A percentile compares a stretch with the other conserved stretches of the same genome.
Conservation (phyloP, 2,888 invertebrate species). For the Teleogryllus oceanicus region DNA sequence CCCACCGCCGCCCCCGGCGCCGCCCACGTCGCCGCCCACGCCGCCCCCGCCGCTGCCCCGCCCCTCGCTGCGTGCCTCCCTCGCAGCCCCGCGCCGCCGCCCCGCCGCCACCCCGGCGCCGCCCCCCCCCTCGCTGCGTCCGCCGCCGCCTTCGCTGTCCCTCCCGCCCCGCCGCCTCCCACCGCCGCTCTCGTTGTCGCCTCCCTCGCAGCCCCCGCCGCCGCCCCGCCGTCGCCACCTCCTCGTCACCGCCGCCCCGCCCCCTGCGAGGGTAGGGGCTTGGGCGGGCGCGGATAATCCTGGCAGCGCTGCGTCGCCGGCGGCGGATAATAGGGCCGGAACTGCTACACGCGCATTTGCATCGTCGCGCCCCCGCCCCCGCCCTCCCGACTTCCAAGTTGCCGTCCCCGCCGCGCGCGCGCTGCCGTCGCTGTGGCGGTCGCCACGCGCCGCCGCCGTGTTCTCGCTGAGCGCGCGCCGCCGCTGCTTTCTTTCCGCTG, state of each 20-base stretch:
- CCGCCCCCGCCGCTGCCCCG: not conserved
- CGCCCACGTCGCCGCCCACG: no score
- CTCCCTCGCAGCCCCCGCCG: not conserved
- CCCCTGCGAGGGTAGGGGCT: not conserved
- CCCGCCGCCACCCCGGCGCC: not conserved
- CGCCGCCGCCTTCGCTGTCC: not conserved
- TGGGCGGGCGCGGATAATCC: not conserved
- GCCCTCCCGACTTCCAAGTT: not conserved
- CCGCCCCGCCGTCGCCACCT: not conserved
- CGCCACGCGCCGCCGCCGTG: no score
- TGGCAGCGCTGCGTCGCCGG: no score
- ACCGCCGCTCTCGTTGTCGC: not conserved
- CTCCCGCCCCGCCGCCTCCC: not conserved
- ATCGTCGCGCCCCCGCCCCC: not conserved
- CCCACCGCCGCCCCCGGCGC: no score
- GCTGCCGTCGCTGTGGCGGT: no score
- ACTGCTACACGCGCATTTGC: conserved; percentile 18
- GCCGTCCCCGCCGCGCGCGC: no score
- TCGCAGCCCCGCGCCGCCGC: not conserved
- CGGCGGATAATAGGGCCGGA: not conserved
- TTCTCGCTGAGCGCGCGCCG: no score
- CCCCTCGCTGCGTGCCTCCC: not conserved
- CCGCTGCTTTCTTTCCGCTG: no score
- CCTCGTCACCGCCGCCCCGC: not conserved
- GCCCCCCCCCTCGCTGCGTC: not conserved